Evolutionary conservation across 2,113 vertebrate genomes (phyloP).

Genomic region (Sminthopsis crassicaudata): DNA sequence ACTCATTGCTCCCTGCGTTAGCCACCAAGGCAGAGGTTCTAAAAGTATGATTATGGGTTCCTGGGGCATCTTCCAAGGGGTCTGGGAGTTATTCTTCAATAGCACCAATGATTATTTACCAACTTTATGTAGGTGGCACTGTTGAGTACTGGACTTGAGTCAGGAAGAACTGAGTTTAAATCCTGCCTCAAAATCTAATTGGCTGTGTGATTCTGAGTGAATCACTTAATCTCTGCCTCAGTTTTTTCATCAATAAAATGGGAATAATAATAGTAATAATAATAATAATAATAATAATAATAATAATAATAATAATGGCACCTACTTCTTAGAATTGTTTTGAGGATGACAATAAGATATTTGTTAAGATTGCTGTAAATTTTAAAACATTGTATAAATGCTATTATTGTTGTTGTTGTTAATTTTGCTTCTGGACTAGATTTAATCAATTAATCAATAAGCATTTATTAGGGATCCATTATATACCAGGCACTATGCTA

Average conservation of each 20-base stretch:
- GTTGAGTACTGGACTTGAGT: not conserved
- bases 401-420: not conserved
- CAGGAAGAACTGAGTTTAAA: not conserved
- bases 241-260: not conserved
- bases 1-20: slow-evolving; percentile 48
- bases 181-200: not conserved
- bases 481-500: not conserved
- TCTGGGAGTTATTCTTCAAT: slow-evolving; percentile 8
- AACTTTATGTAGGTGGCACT: not conserved
- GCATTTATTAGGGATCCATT: not conserved
- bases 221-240: not conserved
- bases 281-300: not conserved
- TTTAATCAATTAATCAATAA: not conserved
- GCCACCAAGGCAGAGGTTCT: not conserved
- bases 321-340: not conserved
- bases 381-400: not conserved
- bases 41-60: slow-evolving; percentile 62
- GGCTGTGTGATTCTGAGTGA: not conserved
- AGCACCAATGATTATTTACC: slow-evolving; percentile 5
- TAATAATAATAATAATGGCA: not conserved
- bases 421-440: not conserved
- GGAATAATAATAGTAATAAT: not conserved
- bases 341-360: not conserved
- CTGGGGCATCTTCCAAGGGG: slow-evolving; percentile 49
- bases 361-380: not conserved